phyloP scores from a whole-genome alignment of 2,797 vertebrate species.

The Phoebastria nigripes region DNA sequence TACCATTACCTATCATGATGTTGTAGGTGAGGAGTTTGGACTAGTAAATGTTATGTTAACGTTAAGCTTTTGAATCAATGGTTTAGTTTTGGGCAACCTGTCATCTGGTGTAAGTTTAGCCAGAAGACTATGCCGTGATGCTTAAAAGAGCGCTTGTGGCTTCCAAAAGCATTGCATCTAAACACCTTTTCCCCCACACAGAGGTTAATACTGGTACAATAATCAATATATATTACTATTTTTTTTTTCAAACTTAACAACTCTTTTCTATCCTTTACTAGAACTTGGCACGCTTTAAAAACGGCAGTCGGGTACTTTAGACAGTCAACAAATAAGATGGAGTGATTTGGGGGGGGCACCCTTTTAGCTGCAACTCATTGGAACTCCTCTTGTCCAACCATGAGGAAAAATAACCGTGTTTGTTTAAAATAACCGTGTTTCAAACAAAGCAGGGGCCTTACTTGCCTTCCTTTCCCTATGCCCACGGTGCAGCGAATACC shows the following conservation, averaged over 20 bases:
- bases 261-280: neutral
- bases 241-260: neutral
- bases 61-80: neutral
- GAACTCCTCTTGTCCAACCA: neutral
- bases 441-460: neutral
- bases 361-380: neutral
- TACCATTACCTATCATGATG: neutral
- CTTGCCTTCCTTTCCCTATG: neutral
- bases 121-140: neutral
- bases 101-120: neutral
- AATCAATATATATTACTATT: neutral
- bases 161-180: neutral
- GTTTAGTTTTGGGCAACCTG: neutral
- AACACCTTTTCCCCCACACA: neutral
- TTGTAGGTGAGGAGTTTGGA: neutral
- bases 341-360: neutral
- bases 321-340: neutral
- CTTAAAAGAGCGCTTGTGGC: neutral
- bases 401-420: neutral
- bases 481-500: fast-evolving
- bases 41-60: neutral
- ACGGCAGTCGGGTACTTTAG: neutral
- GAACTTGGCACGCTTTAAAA: neutral
- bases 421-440: neutral
- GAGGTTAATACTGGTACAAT: neutral